phyloP scores from a whole-genome alignment of 2,888 invertebrate species.

The Hoplodrina blanda region DNA sequence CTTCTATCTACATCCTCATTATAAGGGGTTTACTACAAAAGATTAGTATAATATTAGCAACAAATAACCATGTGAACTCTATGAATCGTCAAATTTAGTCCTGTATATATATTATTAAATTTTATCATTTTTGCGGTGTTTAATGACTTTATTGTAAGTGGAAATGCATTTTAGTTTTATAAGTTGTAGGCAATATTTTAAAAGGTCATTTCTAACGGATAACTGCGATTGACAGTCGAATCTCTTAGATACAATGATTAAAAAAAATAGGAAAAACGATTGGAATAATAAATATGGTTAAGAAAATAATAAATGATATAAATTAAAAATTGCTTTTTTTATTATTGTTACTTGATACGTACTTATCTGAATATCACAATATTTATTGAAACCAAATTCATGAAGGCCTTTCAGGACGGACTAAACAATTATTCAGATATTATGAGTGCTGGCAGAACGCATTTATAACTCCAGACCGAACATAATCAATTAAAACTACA shows the following conservation, averaged over 20 bases:
- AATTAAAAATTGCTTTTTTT: conserved; percentile 75
- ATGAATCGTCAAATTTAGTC: conserved; percentile 87
- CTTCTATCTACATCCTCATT: conserved; percentile 76
- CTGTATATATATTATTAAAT: conserved; percentile 84
- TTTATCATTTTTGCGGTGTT: conserved; percentile 88
- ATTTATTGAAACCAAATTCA: conserved; percentile 18
- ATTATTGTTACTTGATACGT: conserved; percentile 19
- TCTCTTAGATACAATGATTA: conserved; percentile 89
- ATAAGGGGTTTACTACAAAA: conserved; percentile 81
- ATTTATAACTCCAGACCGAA: not conserved
- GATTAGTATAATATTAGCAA: conserved; percentile 78
- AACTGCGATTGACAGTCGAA: conserved; percentile 86
- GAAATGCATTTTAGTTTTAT: conserved; percentile 90
- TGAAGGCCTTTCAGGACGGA: conserved; percentile 63
- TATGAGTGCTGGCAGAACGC: not conserved
- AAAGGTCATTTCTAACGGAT: conserved; percentile 88
- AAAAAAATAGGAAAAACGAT: conserved; percentile 90
- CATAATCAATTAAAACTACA: conserved; percentile 27
- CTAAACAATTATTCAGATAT: conserved; percentile 28
- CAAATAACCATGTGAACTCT: conserved; percentile 84
- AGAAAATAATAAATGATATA: conserved; percentile 90
- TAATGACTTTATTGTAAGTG: conserved; percentile 87
- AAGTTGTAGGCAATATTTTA: conserved; percentile 90
- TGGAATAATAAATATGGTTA: conserved; percentile 90
- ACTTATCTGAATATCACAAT: conserved; percentile 41